These are phyloP conservation scores for Toxotes jaculatrix DNA, from an alignment of 2,113 vertebrate genomes.

Conservation along the genomic window DNA sequence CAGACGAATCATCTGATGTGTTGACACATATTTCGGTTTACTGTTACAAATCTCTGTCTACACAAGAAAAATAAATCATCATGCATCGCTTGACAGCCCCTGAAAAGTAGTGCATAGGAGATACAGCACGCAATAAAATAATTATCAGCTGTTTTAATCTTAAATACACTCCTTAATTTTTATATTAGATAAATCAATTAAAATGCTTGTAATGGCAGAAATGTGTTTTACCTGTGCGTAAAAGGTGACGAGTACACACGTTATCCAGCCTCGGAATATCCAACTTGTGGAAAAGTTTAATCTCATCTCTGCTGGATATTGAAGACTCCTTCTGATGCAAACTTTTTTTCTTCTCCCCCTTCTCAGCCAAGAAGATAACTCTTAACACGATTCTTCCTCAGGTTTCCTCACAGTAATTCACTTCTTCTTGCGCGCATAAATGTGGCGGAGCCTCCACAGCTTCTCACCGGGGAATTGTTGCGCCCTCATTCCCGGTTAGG, in stretches of 20 bases:
- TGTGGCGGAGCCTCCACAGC: slow-evolving; percentile 34
- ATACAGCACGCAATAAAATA: not conserved
- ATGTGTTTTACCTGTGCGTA: slow-evolving; percentile 80
- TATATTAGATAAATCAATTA: not conserved
- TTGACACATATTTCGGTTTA: slow-evolving; percentile 15
- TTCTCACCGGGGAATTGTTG: slow-evolving; percentile 66
- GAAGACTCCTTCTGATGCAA: slow-evolving; percentile 7
- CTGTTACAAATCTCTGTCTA: not conserved
- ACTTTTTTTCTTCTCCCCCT: slow-evolving; percentile 2
- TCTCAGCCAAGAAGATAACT: not conserved
- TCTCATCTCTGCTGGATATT: slow-evolving; percentile 75
- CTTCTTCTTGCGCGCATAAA: slow-evolving; percentile 44
- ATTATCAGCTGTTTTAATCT: not conserved
- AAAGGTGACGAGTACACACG: slow-evolving; percentile 69
- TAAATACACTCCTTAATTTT: not conserved
- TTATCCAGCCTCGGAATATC: slow-evolving; percentile 85
- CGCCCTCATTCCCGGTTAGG: slow-evolving; percentile 61
- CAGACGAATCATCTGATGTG: slow-evolving; percentile 21
- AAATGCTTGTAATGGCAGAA: not conserved
- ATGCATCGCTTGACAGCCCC: not conserved
- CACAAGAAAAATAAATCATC: not conserved
- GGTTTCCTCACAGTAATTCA: slow-evolving; percentile 34
- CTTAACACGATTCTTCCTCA: slow-evolving; percentile 1
- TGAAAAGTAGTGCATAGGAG: too few relatives aligned
- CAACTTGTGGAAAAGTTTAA: slow-evolving; percentile 75